Conservation (phyloP, 2,888 invertebrate genomes). For the Drosophila mimica region DNA sequence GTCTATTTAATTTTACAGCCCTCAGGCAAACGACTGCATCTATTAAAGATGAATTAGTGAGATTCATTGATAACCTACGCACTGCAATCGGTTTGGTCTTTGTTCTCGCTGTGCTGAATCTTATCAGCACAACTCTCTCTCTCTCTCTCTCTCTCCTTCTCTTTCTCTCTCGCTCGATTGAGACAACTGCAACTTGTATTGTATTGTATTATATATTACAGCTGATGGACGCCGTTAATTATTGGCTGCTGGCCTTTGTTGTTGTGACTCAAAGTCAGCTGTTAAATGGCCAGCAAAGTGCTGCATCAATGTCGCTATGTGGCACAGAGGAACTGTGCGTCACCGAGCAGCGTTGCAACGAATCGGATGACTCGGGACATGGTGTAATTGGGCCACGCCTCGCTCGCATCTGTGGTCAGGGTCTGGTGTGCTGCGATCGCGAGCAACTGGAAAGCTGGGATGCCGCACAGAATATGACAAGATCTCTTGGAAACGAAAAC, state of each 20-base stretch:
- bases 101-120: background rate
- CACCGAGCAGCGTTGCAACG: conserved; percentile 44
- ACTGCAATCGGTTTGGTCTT: background rate
- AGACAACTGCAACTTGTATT: background rate
- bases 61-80: conserved; percentile 18
- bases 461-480: background rate
- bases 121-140: background rate
- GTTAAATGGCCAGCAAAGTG: conserved; percentile 17
- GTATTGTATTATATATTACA: background rate
- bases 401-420: conserved; percentile 40
- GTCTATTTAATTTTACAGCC: background rate
- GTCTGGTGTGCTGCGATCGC: conserved; percentile 53
- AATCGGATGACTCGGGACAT: conserved; percentile 57
- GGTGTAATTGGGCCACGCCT: conserved; percentile 50
- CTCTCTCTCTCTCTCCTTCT: background rate
- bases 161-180: no score
- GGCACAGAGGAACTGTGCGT: conserved; percentile 49
- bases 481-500: rapidly evolving
- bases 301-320: conserved; percentile 21
- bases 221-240: background rate
- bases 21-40: background rate
- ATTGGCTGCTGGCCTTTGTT: conserved; percentile 19
- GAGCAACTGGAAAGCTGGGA: conserved; percentile 60
- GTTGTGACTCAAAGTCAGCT: background rate
- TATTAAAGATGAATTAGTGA: background rate